Percentiles rank a stretch among this genome's conserved stretches.
Evolutionary conservation across 2,888 invertebrate genomes (phyloP).

Genomic region (Drosophila cognata): DNA sequence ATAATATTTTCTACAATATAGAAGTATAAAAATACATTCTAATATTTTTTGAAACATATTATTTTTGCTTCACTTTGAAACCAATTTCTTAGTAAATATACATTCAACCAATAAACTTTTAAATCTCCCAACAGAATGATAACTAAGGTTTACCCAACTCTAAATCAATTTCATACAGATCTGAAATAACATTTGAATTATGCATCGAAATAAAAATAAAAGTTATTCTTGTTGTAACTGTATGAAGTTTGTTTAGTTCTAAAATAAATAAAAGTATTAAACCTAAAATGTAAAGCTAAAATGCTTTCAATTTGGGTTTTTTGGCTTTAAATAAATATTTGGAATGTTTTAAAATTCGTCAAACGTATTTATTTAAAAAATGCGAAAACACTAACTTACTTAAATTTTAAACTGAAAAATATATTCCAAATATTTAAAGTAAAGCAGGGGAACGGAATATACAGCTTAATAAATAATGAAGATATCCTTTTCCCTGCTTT

Average conservation of each 20-base stretch:
- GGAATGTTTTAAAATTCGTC: slow-evolving; percentile 23
- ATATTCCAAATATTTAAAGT: slow-evolving; percentile 38
- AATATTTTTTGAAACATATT: background rate
- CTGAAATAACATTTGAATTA: background rate
- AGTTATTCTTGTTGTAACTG: background rate
- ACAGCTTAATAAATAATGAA: too few relatives aligned
- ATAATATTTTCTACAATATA: background rate
- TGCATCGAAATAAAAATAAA: background rate
- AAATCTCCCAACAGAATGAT: slow-evolving; percentile 6
- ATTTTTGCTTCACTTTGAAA: background rate
- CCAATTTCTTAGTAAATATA: accelerated
- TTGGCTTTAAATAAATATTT: slow-evolving; percentile 36
- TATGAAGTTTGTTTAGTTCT: slow-evolving; percentile 22
- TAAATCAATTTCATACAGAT: slow-evolving; percentile 40
- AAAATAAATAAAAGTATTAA: slow-evolving; percentile 7
- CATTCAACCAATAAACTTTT: background rate
- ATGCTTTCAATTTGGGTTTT: slow-evolving; percentile 8
- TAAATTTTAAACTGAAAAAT: background rate
- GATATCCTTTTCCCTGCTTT: slow-evolving; percentile 20
- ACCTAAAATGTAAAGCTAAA: background rate
- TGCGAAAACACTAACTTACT: background rate
- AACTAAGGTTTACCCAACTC: slow-evolving; percentile 27
- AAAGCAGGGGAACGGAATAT: slow-evolving; percentile 8
- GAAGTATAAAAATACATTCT: background rate
- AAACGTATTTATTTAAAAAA: background rate